Evolutionary conservation across 2,888 invertebrate species (phyloP), one percentile per base, ranked within the genome.

Genomic region (Chalcis sispes): DNA sequence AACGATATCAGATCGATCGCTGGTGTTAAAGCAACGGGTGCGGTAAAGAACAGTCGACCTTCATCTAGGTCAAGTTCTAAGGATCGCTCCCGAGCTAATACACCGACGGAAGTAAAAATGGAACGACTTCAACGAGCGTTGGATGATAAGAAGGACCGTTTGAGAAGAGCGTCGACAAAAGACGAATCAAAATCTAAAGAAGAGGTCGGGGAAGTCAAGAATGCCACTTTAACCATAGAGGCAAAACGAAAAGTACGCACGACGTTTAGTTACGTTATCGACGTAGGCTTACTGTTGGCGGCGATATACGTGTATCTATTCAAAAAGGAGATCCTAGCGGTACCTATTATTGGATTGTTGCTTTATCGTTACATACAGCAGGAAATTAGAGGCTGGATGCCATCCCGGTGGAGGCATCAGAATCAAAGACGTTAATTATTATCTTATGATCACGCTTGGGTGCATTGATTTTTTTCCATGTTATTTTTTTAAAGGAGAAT

Each of bases 221-320:
- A 80, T 23, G 90, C 91, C 81, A 90, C 91, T 82, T 83, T 93
- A 65, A 91, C 91, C 77, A 90, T 92, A 78, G 90, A 92, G 82
- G 93, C 94, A 0, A 92, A 93, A 83, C 90, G 90, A 40, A 93
- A 92, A 80, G 94, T 95, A 0, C 91, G 93, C 79, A 91, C 93
- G 1, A 92, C 91, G 0, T 89, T 95, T 27, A 94, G 93, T 85
- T 95, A 94, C 85, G 89, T 92, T 27, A 94, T 94, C 0, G 95
- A 96, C 86, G 86, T 95, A 75, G 93, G 94, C 52, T 91, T 96
- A 83, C 91, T 96, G 76, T 80, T 93, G 46, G 92, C 95, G 15
- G 95, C 96, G 27, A 93, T 94, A 86, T 96, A 95, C 92, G 91
- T 95, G 42, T 96, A 95, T 88, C 89, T 95, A 72, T 95, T 95